These are phyloP conservation scores for Lottia scabra DNA, from an alignment of 2,888 invertebrate genomes.

Conservation along the genomic window DNA sequence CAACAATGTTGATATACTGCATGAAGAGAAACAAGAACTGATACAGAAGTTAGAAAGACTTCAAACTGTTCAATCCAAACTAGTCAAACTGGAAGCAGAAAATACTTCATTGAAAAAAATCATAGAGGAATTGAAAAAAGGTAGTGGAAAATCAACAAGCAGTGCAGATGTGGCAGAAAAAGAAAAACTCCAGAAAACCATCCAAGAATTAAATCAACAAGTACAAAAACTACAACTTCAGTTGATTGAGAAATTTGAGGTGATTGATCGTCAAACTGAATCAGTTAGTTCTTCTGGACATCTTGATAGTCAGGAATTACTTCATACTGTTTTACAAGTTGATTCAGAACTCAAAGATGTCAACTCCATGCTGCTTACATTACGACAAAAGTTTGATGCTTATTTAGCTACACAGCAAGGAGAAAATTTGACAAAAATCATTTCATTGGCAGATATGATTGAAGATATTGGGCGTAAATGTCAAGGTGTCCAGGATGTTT, in stretches of 20 bases:
- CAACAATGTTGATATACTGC: conserved; percentile 42
- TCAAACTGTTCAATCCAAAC: conserved; percentile 45
- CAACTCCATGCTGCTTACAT: conserved; percentile 38
- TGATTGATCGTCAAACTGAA: conserved; percentile 10
- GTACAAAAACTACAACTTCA: conserved; percentile 45
- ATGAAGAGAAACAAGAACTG: conserved; percentile 51
- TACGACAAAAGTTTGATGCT: conserved; percentile 45
- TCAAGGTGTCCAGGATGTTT: conserved; percentile 44
- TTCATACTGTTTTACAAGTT: conserved; percentile 49
- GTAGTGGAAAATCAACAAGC: not conserved
- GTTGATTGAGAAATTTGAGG: conserved; percentile 33
- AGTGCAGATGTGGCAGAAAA: conserved; percentile 36
- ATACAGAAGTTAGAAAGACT: conserved; percentile 46
- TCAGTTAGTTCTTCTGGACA: conserved; percentile 3
- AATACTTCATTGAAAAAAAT: conserved; percentile 48
- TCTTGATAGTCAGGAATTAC: conserved; percentile 34
- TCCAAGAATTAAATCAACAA: conserved; percentile 47
- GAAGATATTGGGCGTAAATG: conserved; percentile 51
- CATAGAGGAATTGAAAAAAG: conserved; percentile 48
- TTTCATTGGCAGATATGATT: conserved; percentile 41
- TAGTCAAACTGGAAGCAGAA: conserved; percentile 51
- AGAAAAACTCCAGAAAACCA: conserved; percentile 41
- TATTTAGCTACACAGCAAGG: conserved; percentile 38
- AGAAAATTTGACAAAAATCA: conserved; percentile 35
- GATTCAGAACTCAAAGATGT: conserved; percentile 55